These are phyloP conservation scores for Lacerta bilineata DNA, from an alignment of 2,797 vertebrate species.

Conservation along the genomic window DNA sequence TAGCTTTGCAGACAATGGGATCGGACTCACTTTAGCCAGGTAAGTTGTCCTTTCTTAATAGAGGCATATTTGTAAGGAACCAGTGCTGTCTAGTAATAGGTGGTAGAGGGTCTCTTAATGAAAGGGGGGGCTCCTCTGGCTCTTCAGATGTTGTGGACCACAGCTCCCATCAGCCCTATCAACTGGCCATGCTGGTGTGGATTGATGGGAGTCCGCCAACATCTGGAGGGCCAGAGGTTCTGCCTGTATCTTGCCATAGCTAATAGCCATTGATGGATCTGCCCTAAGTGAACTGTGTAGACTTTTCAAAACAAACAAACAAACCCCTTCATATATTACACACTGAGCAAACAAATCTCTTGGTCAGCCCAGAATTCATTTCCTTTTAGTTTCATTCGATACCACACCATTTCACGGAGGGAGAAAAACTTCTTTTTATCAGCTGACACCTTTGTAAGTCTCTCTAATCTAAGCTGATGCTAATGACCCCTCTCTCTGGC, in stretches of 20 bases:
- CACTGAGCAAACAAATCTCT: background rate
- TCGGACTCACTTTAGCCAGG: slow-evolving; percentile 77
- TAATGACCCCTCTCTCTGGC: too few species aligned
- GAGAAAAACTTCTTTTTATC: too few species aligned
- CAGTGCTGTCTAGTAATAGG: background rate
- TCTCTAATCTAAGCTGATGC: too few species aligned
- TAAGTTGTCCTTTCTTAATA: slow-evolving; percentile 59
- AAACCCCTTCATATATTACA: background rate
- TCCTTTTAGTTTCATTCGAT: too few species aligned
- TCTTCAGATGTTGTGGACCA: background rate
- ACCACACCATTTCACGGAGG: too few species aligned
- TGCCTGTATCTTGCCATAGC: background rate
- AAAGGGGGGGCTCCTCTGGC: background rate
- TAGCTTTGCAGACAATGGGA: slow-evolving; percentile 77
- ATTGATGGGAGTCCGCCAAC: background rate
- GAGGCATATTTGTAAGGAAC: background rate
- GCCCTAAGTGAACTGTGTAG: background rate
- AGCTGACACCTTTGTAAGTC: too few species aligned
- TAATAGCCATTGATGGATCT: background rate
- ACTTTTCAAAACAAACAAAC: background rate
- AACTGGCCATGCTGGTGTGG: too few species aligned
- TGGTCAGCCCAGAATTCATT: background rate
- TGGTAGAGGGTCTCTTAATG: too few species aligned
- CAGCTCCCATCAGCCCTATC: too few species aligned
- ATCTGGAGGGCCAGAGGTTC: background rate